Evolutionary conservation across 2,113 vertebrate species (phyloP), one percentile per base, ranked within the genome.

Genomic region (Irena cyanogastra): DNA sequence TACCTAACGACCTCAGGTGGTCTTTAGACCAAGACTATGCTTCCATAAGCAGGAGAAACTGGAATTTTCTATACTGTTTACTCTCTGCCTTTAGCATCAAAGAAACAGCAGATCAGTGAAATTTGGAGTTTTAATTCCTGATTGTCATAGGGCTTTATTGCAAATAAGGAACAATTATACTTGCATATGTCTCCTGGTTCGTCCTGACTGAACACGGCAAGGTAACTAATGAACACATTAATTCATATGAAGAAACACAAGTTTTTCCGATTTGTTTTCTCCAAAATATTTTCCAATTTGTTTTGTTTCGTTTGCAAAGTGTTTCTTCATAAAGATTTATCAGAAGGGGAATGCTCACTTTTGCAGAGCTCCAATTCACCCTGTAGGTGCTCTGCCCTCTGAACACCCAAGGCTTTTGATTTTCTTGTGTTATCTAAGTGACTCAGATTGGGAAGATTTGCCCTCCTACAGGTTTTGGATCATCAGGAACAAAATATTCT

Each of bases 351-450:
- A 47, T 0, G 3, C 5, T 3, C 35, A 60, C 18, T 69, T 89
- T 15, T 60, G 28, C 5, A 45, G 12, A 74, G 52, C 27, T 78
- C 31, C n/a, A 18, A 6, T 47, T 37, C 39, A n/a, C 0, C 0
- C 3, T 78, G 8, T 12, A 28, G 59, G 22, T 30, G 19, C 30
- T 74, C 49, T 76, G 39, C 20, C 13, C 35, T 49, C 68, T 70
- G n/a, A 87, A 61, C 3, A n/a, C 6, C 12, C 59, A 64, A 33
- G 22, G 1, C 13, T 44, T 44, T 44, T 45, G 49, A 57, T 69
- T 70, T 81, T 41, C 1, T 31, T 75, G 23, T 44, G 24, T 45
- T 77, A 60, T 31, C 15, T 31, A 44, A 57, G 31, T 41, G 35
- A 78, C 16, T 45, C 54, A 61, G 19, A 21, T 6, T 49, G 41